phyloP scores from a whole-genome alignment of 1,140 invertebrate genomes.

The Cydia splendana region DNA sequence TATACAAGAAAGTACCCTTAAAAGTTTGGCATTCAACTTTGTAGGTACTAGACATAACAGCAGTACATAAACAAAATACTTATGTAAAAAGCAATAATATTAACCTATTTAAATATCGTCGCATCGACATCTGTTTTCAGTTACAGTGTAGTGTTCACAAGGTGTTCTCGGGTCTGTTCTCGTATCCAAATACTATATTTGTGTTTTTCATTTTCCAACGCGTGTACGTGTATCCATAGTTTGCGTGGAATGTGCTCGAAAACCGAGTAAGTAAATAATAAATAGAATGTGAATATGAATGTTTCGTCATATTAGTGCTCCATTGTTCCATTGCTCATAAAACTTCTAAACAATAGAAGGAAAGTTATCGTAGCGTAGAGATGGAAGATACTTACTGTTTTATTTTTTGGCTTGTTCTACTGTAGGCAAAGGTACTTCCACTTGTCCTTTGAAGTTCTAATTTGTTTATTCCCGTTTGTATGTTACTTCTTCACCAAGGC shows the following conservation, averaged over 20 bases:
- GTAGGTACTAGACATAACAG: neutral
- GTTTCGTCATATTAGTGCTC: constrained; percentile 7
- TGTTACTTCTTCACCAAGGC: too few species aligned
- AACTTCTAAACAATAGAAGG: neutral
- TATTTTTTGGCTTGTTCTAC: neutral
- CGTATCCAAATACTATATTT: neutral
- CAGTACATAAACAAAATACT: neutral
- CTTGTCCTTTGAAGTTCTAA: too few species aligned
- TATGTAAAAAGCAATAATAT: constrained; percentile 22
- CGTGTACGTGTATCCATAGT: neutral
- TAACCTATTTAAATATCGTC: constrained; percentile 35
- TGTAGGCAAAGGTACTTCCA: neutral
- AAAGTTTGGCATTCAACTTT: neutral
- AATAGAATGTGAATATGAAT: neutral
- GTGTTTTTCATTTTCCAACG: constrained; percentile 16
- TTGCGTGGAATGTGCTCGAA: constrained; percentile 39
- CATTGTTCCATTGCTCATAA: neutral
- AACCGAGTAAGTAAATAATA: constrained; percentile 36
- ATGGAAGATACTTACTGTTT: neutral
- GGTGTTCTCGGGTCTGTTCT: constrained; percentile 20
- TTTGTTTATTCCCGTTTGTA: too few species aligned
- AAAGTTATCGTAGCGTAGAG: neutral
- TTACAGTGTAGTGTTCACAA: constrained; percentile 33
- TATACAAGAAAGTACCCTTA: too few species aligned
- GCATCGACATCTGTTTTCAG: constrained; percentile 42